Evolutionary conservation across 2,888 invertebrate genomes (phyloP), one percentile per base, ranked within the genome.

Genomic region (Drosophila atripex): DNA sequence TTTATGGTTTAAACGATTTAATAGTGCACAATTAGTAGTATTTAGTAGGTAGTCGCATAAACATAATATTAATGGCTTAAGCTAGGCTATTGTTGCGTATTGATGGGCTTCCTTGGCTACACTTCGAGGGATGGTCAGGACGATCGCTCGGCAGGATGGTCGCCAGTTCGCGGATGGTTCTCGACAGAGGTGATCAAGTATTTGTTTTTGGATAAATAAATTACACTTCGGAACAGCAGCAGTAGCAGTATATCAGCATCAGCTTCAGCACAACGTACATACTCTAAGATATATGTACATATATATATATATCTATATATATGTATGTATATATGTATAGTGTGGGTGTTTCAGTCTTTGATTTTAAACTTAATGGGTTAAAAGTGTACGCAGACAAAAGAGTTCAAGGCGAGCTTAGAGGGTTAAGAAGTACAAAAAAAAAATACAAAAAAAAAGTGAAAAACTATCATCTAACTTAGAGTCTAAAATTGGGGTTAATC

Each of bases 351-450:
- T 80, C 80, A 80, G 80, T 80, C 80, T 80, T 80, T 82, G 76
- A 71, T 78, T 80, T 80, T 84, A 84, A 79, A 76, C 74, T 74
- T 80, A 80, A 80, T 71, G 85, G 80, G 71, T 84, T 84, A 80
- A 71, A 70, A 41, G 35, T 53, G 57, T 71, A 80, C 57, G 74
- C 61, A 57, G 74, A 56, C 53, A 69, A 61, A 61, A 56, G 46
- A 23, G 46, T 45, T 38, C 18, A 21, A 18, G 21, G 11, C 5
- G 21, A 18, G 12, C 9, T 43, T 21, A 21, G 5, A 2, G 16
- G 21, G 43, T 41, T 18, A 43, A 43, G 43, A 3, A 3, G 41
- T 55, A 57, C n/a, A 39, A 61, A 58, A 35, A 52, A 58, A 57
- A 30, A 58, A 56, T 51, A 18, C 18, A 61, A 64, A 57, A 71